Percentiles rank a stretch among this genome's conserved stretches.
Evolutionary conservation across 1,140 invertebrate species (phyloP).

Genomic region (Cepaea nemoralis): DNA sequence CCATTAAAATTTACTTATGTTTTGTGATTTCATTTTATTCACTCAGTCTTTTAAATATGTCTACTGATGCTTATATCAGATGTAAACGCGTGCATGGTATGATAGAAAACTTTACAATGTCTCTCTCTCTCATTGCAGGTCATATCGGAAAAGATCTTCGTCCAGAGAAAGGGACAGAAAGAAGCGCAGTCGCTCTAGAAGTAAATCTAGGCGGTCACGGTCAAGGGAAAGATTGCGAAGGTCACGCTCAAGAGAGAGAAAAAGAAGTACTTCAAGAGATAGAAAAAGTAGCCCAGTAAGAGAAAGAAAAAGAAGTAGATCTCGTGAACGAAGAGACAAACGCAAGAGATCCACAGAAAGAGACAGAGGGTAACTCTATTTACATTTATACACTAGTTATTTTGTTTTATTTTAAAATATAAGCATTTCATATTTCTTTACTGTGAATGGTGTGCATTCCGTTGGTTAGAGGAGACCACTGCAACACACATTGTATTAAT

Average conservation of each 20-base stretch:
- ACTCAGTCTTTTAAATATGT: too few relatives aligned
- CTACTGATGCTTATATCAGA: too few relatives aligned
- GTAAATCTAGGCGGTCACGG: slow-evolving; percentile 44
- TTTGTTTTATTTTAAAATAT: too few relatives aligned
- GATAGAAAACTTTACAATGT: slow-evolving; percentile 13
- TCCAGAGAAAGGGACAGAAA: slow-evolving; percentile 43
- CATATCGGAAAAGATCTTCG: slow-evolving; percentile 57
- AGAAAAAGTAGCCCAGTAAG: too few relatives aligned
- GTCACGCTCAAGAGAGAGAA: slow-evolving; percentile 55
- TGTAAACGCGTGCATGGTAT: too few relatives aligned
- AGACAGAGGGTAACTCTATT: slow-evolving; percentile 51
- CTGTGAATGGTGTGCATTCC: too few relatives aligned
- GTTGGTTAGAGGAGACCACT: too few relatives aligned
- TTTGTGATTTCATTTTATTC: too few relatives aligned
- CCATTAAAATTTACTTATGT: too few relatives aligned
- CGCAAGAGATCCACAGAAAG: slow-evolving; percentile 54
- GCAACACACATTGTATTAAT: too few relatives aligned
- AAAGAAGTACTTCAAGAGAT: slow-evolving; percentile 52
- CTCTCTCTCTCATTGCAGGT: slow-evolving; percentile 50
- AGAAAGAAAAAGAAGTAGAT: slow-evolving; percentile 53
- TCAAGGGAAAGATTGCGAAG: slow-evolving; percentile 54
- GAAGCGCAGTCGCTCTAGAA: slow-evolving; percentile 47
- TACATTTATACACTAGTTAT: too few relatives aligned
- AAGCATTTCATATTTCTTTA: too few relatives aligned
- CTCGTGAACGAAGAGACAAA: slow-evolving; percentile 56